Evolutionary conservation across 2,888 invertebrate species (phyloP).

Genomic region (Reticulitermes lucifugus): DNA sequence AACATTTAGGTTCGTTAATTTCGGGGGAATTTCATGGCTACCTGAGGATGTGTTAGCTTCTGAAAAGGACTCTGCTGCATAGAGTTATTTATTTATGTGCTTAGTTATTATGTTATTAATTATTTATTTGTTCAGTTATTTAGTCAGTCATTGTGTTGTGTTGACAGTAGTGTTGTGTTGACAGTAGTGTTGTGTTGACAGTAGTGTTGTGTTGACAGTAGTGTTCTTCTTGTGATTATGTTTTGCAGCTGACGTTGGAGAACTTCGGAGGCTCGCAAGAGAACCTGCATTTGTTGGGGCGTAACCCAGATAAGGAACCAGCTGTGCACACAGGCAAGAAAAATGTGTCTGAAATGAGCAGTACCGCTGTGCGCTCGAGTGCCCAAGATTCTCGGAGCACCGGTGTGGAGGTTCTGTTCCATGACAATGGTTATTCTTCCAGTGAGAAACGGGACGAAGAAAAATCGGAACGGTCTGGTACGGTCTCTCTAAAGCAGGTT

Average conservation of each 20-base stretch:
- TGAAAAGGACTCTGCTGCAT: too few relatives aligned
- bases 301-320: conserved; percentile 84
- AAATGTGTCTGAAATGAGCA: conserved; percentile 56
- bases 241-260: conserved; percentile 82
- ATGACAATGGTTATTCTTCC: conserved; percentile 56
- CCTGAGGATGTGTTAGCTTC: too few relatives aligned
- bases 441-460: conserved; percentile 57
- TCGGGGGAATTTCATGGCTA: too few relatives aligned
- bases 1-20: too few relatives aligned
- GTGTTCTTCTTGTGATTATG: too few relatives aligned
- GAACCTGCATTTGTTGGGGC: conserved; percentile 85
- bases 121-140: too few relatives aligned
- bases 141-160: too few relatives aligned
- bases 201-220: too few relatives aligned
- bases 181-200: too few relatives aligned
- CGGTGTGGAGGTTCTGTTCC: conserved; percentile 62
- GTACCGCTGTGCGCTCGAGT: conserved; percentile 78
- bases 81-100: too few relatives aligned
- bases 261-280: conserved; percentile 95
- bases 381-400: conserved; percentile 72
- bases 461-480: conserved; percentile 61
- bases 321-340: conserved; percentile 63
- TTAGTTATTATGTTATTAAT: too few relatives aligned
- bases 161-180: too few relatives aligned
- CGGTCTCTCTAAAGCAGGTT: conserved; percentile 67